Evolutionary conservation across 2,113 vertebrate genomes (phyloP), one percentile per base, ranked within the genome.

Genomic region (Paracanthobrama guichenoti): DNA sequence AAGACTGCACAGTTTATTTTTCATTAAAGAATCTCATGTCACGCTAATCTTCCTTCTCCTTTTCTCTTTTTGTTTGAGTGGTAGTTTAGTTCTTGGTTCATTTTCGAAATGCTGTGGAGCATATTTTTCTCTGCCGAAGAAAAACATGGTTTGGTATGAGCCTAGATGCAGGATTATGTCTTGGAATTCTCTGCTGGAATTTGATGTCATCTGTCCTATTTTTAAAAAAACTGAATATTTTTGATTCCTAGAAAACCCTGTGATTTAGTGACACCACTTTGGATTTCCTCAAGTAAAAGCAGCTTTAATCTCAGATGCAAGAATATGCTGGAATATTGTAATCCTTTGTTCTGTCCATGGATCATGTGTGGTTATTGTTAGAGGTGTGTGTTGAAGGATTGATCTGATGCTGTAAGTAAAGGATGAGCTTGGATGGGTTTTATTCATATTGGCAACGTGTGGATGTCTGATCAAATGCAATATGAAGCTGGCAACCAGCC

Each of bases 1-100:
- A 89, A 92, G 92, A 94, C 93, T 92, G 89, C 89, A 88, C 88
- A 84, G 93, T 93, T 94, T 92, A 93, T 93, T 94, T 94, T 94
- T 87, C 89, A 86, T 46, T 79, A 46, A 89, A 90, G 90, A 57
- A 89, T 89, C 93, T 89, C 90, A 90, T 92, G 90, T 93, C 88
- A 91, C 91, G 91, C 91, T 77, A 50, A 75, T 75, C 73, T 62
- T 66, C 42, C 26, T 31, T 22, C 35, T 26, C 22, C 22, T 24
- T 13, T 59, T 62, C 57, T 79, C 3, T 44, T 11, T 59, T 62
- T 60, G 22, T 60, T 60, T 44, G 76, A 79, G 14, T 44, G 3
- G 20, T 57, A 55, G 16, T 76, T 76, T 22, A 55, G 28, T 13
- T 55, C 22, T 42, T 26, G 4, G 53, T 20, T 55, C 18, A 55